These are phyloP conservation scores for Oligia strigilis DNA, from an alignment of 2,888 invertebrate species.

Conservation along the genomic window DNA sequence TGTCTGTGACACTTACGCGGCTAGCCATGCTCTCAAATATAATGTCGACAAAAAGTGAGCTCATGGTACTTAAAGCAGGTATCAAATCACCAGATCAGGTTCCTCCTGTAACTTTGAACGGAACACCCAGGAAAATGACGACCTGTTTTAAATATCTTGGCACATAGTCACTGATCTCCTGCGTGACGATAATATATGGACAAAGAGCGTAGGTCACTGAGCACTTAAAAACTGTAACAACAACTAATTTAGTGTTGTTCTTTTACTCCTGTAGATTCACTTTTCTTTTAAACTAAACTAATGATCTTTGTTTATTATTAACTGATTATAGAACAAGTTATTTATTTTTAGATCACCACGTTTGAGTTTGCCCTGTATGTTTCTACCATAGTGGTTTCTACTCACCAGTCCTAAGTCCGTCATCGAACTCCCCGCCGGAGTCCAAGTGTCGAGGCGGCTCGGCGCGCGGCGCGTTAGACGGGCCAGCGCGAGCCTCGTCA, in stretches of 20 bases:
- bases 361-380: background rate
- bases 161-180: background rate
- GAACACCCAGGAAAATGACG: background rate
- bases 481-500: conserved; percentile 43
- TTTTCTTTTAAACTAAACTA: no score
- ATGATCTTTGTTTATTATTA: background rate
- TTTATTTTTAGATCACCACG: background rate
- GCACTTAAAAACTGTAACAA: no score
- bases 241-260: no score
- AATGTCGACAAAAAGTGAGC: no score
- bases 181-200: background rate
- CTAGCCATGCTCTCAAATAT: no score
- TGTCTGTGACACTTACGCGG: no score
- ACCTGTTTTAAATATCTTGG: background rate
- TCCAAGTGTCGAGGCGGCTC: conserved; percentile 64
- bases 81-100: background rate
- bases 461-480: conserved; percentile 38
- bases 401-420: conserved; percentile 67
- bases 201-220: background rate
- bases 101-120: background rate
- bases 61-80: no score
- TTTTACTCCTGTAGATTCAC: no score
- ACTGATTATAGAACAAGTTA: background rate
- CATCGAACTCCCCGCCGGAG: conserved; percentile 66
- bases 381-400: background rate